phyloP scores from a whole-genome alignment of 2,888 invertebrate species.

The Corythucha ciliata region DNA sequence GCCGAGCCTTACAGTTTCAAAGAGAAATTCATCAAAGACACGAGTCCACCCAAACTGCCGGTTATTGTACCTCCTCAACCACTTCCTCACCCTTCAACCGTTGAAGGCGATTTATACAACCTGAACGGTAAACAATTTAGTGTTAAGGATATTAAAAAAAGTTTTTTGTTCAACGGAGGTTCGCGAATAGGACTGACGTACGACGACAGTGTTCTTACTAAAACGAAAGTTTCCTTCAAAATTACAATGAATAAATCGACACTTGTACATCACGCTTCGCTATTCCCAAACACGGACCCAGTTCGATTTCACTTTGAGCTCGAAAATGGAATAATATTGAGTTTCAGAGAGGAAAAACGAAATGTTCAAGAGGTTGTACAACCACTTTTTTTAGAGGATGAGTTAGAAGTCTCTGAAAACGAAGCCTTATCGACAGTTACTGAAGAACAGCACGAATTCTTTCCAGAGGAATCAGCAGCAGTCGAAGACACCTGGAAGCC shows the following conservation, averaged over 20 bases:
- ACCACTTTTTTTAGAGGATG: too few species aligned
- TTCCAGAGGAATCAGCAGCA: too few species aligned
- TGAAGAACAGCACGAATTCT: too few species aligned
- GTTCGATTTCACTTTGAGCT: constrained; percentile 8
- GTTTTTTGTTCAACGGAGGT: constrained; percentile 10
- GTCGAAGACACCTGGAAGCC: constrained; percentile 15
- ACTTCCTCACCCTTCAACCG: too few species aligned
- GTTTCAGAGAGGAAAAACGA: constrained; percentile 9
- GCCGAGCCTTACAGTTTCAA: constrained; percentile 17
- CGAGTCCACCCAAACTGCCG: not conserved
- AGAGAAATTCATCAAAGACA: constrained; percentile 5
- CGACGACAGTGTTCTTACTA: constrained; percentile 8
- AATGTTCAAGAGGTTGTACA: not conserved
- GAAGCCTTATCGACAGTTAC: not conserved
- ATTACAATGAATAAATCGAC: constrained; percentile 1
- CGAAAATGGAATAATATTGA: constrained; percentile 18
- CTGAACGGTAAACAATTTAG: too few species aligned
- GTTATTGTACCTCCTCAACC: too few species aligned
- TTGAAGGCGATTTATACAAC: too few species aligned
- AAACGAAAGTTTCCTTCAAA: constrained; percentile 9
- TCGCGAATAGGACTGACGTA: constrained; percentile 6
- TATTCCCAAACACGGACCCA: constrained; percentile 5
- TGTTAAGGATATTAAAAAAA: constrained; percentile 14
- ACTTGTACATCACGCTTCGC: constrained; percentile 12
- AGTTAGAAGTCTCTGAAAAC: not conserved